Percentiles rank a stretch among this genome's conserved stretches.
phyloP scores from a whole-genome alignment of 2,888 invertebrate species.

The Drosophila barbarae region DNA sequence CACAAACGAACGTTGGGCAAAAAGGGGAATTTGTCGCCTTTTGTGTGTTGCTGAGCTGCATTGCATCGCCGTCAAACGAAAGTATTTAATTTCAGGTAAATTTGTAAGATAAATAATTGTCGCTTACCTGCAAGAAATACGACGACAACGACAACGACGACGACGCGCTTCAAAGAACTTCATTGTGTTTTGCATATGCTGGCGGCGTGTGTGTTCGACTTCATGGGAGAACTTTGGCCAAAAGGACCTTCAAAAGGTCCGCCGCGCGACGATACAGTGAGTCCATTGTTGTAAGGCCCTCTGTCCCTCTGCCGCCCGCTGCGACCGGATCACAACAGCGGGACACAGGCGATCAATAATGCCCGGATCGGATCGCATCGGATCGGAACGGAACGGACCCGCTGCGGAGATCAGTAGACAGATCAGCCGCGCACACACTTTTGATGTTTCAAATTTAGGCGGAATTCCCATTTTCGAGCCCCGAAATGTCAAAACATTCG shows the following conservation, averaged over 20 bases:
- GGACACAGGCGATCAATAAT: constrained; percentile 69
- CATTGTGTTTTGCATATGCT: constrained; percentile 70
- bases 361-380: constrained; percentile 35
- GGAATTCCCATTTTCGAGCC: constrained; percentile 44
- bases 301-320: constrained; percentile 46
- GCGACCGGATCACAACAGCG: constrained; percentile 75
- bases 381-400: neutral
- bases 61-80: constrained; percentile 37
- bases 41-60: constrained; percentile 44
- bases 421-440: constrained; percentile 55
- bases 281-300: constrained; percentile 54
- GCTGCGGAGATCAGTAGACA: constrained; percentile 10
- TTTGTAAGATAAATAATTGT: constrained; percentile 75
- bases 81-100: constrained; percentile 75
- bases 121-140: constrained; percentile 60
- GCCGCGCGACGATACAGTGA: constrained; percentile 52
- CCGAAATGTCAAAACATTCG: constrained; percentile 68
- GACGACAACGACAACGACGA: constrained; percentile 20
- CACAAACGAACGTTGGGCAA: neutral
- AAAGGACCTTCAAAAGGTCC: constrained; percentile 47
- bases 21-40: constrained; percentile 74
- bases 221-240: constrained; percentile 44
- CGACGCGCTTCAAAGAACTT: constrained; percentile 69
- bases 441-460: constrained; percentile 67
- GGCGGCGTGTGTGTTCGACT: constrained; percentile 38